Base-by-base conservation (phyloP, 2,888 invertebrate genomes). In the Phortica magna region DNA sequence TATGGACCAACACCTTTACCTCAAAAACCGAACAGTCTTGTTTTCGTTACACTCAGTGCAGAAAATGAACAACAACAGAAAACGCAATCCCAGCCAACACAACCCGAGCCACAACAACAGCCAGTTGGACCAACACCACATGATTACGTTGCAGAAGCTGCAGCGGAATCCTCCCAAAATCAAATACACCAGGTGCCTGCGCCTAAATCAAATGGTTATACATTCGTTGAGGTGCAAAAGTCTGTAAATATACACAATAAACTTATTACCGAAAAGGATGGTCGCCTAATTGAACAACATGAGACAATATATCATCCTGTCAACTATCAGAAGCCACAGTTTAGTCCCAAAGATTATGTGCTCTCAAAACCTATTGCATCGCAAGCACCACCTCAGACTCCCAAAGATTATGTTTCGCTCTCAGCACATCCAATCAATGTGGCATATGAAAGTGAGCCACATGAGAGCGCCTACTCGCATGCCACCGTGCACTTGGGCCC, bases 141-240 rank as follows among this genome's bases (percentile, higher is more conserved):
- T 39, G 83, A 89, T 0, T 90, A 87, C 73, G 90, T 89, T 0
- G 78, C 86, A 0, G 85, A 89, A 61, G 89, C 90, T 1, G 82
- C 84, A 3, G 84, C 83, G 0, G 82, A 82, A 7, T 77, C 80
- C 3, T 81, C 80, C 5, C 81, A 82, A 3, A 83, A 77, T 10
- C 68, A 83, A 72, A 4, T 75, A 6, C 84, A 78, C 1, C 81
- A 83, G 81, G 78, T 79, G 9, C 68, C 78, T 0, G 76, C 81
- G 4, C 74, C 79, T 0, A 81, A 88, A 87, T 94, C 31, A 93
- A 80, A 87, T 22, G 84, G 89, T 2, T 93, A 92, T 82, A 94
- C 94, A 0, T 90, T 93, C 53, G 94, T 95, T 0, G 95, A 95
- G 91, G 91, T 95, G 4, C 95, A 95, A 83, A 93, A 95, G 89